phyloP scores from a whole-genome alignment of 2,888 invertebrate genomes.

The Dromius quadrimaculatus region DNA sequence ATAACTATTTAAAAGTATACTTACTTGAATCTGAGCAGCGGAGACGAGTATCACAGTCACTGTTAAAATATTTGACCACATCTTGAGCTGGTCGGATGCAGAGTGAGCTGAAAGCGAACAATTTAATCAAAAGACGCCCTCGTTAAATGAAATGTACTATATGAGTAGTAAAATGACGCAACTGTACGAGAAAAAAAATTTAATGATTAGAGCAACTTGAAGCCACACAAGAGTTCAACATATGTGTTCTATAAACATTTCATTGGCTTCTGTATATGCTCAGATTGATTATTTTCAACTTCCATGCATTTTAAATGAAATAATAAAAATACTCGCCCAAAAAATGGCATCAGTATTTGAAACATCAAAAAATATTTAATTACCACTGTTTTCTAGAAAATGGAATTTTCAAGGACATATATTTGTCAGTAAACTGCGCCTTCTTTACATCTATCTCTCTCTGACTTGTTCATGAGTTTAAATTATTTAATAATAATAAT shows the following conservation, averaged over 20 bases:
- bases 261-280: conserved; percentile 20
- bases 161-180: not conserved
- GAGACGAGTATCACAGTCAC: conserved; percentile 7
- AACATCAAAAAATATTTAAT: too few species aligned
- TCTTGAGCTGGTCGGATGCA: conserved; percentile 4
- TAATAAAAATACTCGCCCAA: too few species aligned
- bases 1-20: conserved; percentile 13
- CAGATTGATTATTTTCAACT: too few species aligned
- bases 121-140: not conserved
- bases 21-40: not conserved
- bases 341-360: too few species aligned
- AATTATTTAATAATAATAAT: too few species aligned
- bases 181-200: conserved; percentile 3
- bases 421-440: too few species aligned
- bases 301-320: too few species aligned
- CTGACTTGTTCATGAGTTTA: too few species aligned
- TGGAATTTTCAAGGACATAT: too few species aligned
- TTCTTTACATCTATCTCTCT: too few species aligned
- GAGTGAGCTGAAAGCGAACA: not conserved
- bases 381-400: too few species aligned
- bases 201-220: conserved; percentile 13
- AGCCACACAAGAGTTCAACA: conserved; percentile 6
- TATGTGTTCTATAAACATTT: conserved; percentile 18
- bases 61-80: not conserved
- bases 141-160: conserved; percentile 15